These are phyloP conservation scores for Channa argus DNA, from an alignment of 2,113 vertebrate genomes.

Conservation along the genomic window DNA sequence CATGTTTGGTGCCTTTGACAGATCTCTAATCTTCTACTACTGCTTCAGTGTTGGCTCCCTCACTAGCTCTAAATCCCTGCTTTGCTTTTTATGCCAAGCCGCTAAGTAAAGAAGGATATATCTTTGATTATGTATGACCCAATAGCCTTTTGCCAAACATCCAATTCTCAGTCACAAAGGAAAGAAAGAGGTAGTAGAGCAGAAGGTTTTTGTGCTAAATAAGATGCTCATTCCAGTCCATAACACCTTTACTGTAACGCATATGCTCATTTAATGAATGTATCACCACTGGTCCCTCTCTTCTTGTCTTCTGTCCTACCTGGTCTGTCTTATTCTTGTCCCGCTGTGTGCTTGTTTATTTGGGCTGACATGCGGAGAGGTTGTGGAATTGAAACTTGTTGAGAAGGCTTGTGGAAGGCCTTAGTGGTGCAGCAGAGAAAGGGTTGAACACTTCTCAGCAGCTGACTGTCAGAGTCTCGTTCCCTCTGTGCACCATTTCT, in stretches of 20 bases:
- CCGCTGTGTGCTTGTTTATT: slow-evolving; percentile 55
- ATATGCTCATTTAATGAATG: slow-evolving; percentile 5
- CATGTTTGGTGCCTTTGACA: slow-evolving; percentile 29
- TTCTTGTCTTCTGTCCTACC: slow-evolving; percentile 7
- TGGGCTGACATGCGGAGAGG: slow-evolving; percentile 61
- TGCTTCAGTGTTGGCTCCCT: neutral
- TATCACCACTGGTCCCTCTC: neutral
- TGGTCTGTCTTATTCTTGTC: slow-evolving; percentile 23
- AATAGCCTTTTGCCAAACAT: slow-evolving; percentile 25
- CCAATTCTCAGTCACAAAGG: slow-evolving; percentile 42
- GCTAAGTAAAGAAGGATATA: neutral
- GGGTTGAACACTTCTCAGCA: slow-evolving; percentile 42
- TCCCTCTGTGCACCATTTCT: slow-evolving; percentile 50
- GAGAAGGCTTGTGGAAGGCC: slow-evolving; percentile 56
- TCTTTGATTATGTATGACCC: slow-evolving; percentile 27
- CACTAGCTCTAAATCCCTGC: neutral
- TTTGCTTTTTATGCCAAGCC: slow-evolving; percentile 18
- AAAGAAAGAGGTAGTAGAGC: slow-evolving; percentile 29
- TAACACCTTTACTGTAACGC: slow-evolving; percentile 21
- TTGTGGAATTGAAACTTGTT: slow-evolving; percentile 60
- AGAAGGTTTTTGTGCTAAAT: slow-evolving; percentile 33
- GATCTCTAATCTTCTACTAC: slow-evolving; percentile 15
- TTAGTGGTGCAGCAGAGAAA: slow-evolving; percentile 40
- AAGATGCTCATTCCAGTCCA: slow-evolving; percentile 7
- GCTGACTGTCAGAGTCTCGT: slow-evolving; percentile 56